Evolutionary conservation across 1,140 invertebrate genomes (phyloP).

Genomic region (Sitophilus oryzae): DNA sequence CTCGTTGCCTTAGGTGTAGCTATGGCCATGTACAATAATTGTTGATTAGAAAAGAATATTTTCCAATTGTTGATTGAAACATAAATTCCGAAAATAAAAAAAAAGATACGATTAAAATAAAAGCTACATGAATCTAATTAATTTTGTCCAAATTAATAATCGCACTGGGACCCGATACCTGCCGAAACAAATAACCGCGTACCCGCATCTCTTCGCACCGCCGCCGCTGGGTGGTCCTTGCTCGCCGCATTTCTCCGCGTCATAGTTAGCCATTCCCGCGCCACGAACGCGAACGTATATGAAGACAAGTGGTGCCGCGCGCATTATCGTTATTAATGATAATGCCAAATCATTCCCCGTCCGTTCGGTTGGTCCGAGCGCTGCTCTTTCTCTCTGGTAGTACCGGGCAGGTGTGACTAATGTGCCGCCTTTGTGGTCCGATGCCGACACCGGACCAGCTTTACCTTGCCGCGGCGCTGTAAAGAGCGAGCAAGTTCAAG

Average conservation of each 20-base stretch:
- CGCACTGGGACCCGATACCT: too few species aligned
- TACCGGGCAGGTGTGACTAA: constrained; percentile 44
- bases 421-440: constrained; percentile 35
- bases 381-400: constrained; percentile 33
- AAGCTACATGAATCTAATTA: too few species aligned
- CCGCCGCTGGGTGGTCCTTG: constrained; percentile 9
- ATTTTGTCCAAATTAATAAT: too few species aligned
- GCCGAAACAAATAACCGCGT: too few species aligned
- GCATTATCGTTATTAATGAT: constrained; percentile 41
- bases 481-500: constrained; percentile 19
- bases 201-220: too few species aligned
- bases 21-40: too few species aligned
- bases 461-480: constrained; percentile 7
- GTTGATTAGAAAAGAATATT: too few species aligned
- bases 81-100: too few species aligned
- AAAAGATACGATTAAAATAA: too few species aligned
- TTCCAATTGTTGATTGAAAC: too few species aligned
- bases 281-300: constrained; percentile 28
- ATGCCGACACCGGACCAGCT: constrained; percentile 38
- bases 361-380: constrained; percentile 34
- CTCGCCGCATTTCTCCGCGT: constrained; percentile 9
- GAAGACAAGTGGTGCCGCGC: constrained; percentile 23
- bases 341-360: constrained; percentile 43
- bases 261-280: constrained; percentile 11
- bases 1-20: too few species aligned